Base-by-base conservation (phyloP, 1,140 invertebrate species). In the Mamestra configurata region DNA sequence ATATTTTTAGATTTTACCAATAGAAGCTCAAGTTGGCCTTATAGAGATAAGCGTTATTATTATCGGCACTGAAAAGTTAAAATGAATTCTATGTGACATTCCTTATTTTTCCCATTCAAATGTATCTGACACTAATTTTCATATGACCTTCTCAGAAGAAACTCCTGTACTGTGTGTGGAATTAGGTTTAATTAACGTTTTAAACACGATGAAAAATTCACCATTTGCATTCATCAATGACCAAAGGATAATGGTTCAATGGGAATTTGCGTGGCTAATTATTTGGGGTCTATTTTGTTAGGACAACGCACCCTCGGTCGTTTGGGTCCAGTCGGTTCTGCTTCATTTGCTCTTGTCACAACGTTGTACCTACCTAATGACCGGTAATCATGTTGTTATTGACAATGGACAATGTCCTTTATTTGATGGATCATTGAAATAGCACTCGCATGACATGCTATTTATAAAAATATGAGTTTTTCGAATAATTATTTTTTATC, bases 211-310 rank as follows among this genome's bases (percentile, higher is more conserved):
- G 8, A 70, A 15, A 53, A 22, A 20, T 40, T 40, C n/a, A 22
- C 20, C 18, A 24, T 8, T 0, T 35, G 15, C 18, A 72, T 53
- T 53, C 11, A n/a, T 3, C 35, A 40, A 55, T 68, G 61, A 64
- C 55, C 73, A 37, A 15, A 57, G 11, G 20, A 24, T 22, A 68
- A 70, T 70, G 46, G 66, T 18, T 51, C 20, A 75, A 81, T 57
- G 20, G 27, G 51, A 61, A 81, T 57, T 71, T 64, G n/a, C 18
- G 35, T 79, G 70, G 82, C 82, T 88, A 90, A 90, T 89, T 89
- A 89, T 91, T 91, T 88, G 87, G 91, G 89, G 86, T 91, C 84
- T 93, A 91, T 93, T 93, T 90, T 93, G 90, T 92, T 92, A 92
- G 90, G 92, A 90, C 82, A 85, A 82, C 79, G 84, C 78, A 68